Evolutionary conservation across 2,113 vertebrate species (phyloP), one percentile per base, ranked within the genome.

Genomic region (Pseudopodoces humilis): DNA sequence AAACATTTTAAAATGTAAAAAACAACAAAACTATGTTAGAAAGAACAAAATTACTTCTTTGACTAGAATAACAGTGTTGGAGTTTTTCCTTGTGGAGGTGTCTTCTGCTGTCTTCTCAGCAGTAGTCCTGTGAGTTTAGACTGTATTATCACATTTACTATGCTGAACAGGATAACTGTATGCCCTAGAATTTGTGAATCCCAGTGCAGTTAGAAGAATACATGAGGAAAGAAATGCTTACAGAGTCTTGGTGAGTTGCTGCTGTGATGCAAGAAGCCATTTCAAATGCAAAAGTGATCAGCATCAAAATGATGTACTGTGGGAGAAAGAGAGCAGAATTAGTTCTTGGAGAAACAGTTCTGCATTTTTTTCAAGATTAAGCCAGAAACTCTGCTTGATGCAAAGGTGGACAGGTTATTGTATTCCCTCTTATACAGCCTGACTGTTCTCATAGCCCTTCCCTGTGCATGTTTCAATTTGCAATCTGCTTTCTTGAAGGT

Each of bases 211-310:
- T 64, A 21, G 41, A 68, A 77, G 52, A 74, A 83, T 4, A 11
- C 5, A 3, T 3, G 21, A 70, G 33, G 39, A 91, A 46, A 77
- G 25, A 15, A 71, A 84, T 96, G 98, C 98, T 98, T 91, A 98
- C 98, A 0, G 97, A 98, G 80, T 98, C 98, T 88, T 88, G 79
- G 7, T 98, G 97, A 25, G 98, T 98, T 0, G 95, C 98, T 83
- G 98, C 98, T 1, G 98, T 98, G 93, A 98, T 98, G 65, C 98
- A 98, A 60, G 98, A 98, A 28, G 98, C 98, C 90, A 98, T 98
- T 97, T 98, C 98, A 95, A 98, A 98, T 27, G 96, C 97, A 9
- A 97, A 98, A 11, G 97, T 98, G 63, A 98, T 97, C 70, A 98
- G 95, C 98, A 98, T 98, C 95, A 98, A 89, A 92, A 98, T 96